These are phyloP conservation scores for Tuta absoluta DNA, from an alignment of 2,888 invertebrate species.

Conservation along the genomic window DNA sequence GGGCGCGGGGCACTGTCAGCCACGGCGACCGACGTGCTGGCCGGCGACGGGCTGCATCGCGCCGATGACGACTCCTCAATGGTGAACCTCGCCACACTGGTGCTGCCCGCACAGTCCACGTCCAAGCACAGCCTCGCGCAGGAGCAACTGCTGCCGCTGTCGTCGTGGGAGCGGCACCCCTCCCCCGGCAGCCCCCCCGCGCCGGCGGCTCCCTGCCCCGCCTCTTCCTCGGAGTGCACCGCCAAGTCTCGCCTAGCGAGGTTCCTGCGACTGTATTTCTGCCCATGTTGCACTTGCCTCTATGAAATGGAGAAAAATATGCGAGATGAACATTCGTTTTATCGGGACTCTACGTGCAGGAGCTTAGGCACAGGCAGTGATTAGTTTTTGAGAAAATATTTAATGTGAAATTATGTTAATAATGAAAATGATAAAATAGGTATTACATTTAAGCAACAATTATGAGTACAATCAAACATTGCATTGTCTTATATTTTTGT, in stretches of 20 bases:
- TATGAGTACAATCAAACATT: too few species aligned
- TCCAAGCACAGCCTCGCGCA: constrained; percentile 67
- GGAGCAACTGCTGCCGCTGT: constrained; percentile 79
- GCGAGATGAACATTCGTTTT: constrained; percentile 48
- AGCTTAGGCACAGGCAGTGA: constrained; percentile 19
- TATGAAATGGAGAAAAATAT: constrained; percentile 64
- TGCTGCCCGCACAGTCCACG: constrained; percentile 59
- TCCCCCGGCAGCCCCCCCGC: not conserved
- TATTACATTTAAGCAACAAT: too few species aligned
- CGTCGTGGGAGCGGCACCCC: constrained; percentile 77
- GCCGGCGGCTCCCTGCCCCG: not conserved
- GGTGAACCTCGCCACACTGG: constrained; percentile 81
- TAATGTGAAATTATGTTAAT: not conserved
- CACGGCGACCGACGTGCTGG: not conserved
- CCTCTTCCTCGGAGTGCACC: not conserved
- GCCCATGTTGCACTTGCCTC: constrained; percentile 72
- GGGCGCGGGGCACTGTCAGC: constrained; percentile 39
- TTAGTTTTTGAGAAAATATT: not conserved
- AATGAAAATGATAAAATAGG: too few species aligned
- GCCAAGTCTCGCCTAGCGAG: constrained; percentile 63
- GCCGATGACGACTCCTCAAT: constrained; percentile 81
- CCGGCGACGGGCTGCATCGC: constrained; percentile 76
- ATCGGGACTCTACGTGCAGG: constrained; percentile 37
- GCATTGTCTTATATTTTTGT: too few species aligned
- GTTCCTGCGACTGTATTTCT: constrained; percentile 71